phyloP scores from a whole-genome alignment of 2,113 vertebrate genomes.

The Andinoacara biseriatus region DNA sequence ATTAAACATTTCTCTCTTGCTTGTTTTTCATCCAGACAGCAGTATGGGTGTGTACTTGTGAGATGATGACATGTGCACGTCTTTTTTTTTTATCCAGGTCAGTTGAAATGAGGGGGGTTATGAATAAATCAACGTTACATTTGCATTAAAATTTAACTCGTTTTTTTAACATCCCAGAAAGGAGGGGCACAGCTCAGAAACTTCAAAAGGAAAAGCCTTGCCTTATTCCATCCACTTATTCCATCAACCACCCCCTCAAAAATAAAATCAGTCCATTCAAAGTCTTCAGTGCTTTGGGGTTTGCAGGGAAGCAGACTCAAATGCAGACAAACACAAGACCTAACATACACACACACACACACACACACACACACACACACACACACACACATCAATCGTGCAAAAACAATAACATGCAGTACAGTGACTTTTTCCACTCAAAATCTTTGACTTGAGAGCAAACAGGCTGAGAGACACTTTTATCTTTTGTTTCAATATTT shows the following conservation, averaged over 20 bases:
- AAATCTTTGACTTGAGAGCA: background rate
- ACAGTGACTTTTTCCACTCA: background rate
- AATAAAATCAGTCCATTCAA: background rate
- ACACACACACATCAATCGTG: background rate
- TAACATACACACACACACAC: background rate
- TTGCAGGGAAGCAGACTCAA: background rate
- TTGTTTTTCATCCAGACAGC: slow-evolving; percentile 13
- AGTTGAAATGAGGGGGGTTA: slow-evolving; percentile 46
- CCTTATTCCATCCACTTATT: slow-evolving; percentile 4
- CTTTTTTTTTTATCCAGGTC: slow-evolving; percentile 50
- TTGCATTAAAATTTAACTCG: slow-evolving; percentile 69
- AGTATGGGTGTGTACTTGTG: background rate
- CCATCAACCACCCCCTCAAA: background rate
- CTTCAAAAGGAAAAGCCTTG: slow-evolving; percentile 39
- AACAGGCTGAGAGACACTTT: background rate
- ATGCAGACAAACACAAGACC: background rate
- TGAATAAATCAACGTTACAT: slow-evolving; percentile 72
- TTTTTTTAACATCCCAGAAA: slow-evolving; percentile 51
- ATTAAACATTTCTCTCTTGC: slow-evolving; percentile 8
- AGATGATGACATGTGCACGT: background rate
- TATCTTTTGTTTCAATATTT: background rate
- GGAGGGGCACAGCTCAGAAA: slow-evolving; percentile 12
- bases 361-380: background rate
- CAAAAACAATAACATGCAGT: background rate
- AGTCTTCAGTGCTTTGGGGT: background rate